Conservation (phyloP, 2,113 vertebrate species). For the Myotis yumanensis region DNA sequence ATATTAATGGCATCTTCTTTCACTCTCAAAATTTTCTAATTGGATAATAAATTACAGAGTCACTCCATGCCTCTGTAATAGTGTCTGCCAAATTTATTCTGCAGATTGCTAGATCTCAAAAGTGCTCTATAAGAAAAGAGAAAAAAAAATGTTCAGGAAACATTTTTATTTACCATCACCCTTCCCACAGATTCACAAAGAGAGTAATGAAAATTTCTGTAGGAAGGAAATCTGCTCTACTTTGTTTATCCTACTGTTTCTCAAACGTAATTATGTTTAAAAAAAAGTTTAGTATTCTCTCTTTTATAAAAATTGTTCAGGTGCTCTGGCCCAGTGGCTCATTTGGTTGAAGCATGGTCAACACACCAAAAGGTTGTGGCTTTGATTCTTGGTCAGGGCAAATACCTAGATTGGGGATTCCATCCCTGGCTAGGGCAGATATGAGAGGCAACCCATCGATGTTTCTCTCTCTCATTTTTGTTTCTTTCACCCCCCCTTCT, state of each 20-base stretch:
- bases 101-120: neutral
- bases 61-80: neutral
- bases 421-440: neutral
- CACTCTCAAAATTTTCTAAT: slow-evolving; percentile 27
- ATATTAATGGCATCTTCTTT: slow-evolving; percentile 36
- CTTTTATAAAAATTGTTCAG: neutral
- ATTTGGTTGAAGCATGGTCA: neutral
- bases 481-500: too few species aligned
- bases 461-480: too few species aligned
- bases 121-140: slow-evolving; percentile 28
- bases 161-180: neutral
- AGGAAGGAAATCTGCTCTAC: neutral
- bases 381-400: neutral
- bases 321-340: neutral
- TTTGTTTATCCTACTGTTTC: neutral
- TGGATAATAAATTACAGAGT: slow-evolving; percentile 7
- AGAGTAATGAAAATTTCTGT: slow-evolving; percentile 14
- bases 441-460: too few species aligned
- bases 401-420: neutral
- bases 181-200: neutral
- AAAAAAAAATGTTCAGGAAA: neutral
- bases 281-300: neutral
- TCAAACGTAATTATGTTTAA: neutral
- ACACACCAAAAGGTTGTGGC: neutral
- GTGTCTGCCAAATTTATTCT: neutral